Evolutionary conservation across 1,140 invertebrate species (phyloP).

Genomic region (Heliconius congener): DNA sequence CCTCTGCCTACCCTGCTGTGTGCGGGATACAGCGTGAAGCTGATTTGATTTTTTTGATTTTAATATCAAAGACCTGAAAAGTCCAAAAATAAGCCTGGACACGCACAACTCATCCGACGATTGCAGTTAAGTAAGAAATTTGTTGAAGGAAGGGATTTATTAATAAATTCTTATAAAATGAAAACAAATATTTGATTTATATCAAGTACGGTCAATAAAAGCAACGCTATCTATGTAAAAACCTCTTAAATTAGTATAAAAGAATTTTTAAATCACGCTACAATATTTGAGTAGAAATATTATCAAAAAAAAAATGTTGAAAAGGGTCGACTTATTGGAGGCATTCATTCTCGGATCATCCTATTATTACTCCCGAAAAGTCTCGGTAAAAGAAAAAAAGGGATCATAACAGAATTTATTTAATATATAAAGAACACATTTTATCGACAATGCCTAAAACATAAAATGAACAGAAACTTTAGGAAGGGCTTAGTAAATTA

Average conservation of each 20-base stretch:
- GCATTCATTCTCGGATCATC: conserved; percentile 70
- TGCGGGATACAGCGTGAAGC: no score
- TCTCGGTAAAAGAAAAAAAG: conserved; percentile 66
- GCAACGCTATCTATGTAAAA: not conserved
- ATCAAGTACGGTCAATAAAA: not conserved
- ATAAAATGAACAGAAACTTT: conserved; percentile 55
- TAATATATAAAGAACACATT: conserved; percentile 67
- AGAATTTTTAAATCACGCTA: conserved; percentile 26
- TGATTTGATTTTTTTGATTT: no score
- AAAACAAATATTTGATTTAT: not conserved
- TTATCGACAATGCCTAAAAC: conserved; percentile 61
- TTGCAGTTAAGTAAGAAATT: no score
- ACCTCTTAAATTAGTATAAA: conserved; percentile 10
- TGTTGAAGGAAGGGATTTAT: no score
- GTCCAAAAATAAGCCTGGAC: no score
- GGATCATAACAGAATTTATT: conserved; percentile 76
- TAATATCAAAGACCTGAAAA: no score
- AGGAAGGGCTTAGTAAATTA: conserved; percentile 64
- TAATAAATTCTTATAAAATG: not conserved
- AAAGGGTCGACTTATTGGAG: conserved; percentile 65
- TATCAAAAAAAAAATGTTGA: conserved; percentile 40
- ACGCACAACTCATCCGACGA: no score
- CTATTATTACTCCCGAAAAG: conserved; percentile 65
- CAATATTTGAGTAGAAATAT: conserved; percentile 27
- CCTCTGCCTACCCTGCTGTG: no score